phyloP scores from a whole-genome alignment of 2,888 invertebrate species.

The Trissoscelio sp. region DNA sequence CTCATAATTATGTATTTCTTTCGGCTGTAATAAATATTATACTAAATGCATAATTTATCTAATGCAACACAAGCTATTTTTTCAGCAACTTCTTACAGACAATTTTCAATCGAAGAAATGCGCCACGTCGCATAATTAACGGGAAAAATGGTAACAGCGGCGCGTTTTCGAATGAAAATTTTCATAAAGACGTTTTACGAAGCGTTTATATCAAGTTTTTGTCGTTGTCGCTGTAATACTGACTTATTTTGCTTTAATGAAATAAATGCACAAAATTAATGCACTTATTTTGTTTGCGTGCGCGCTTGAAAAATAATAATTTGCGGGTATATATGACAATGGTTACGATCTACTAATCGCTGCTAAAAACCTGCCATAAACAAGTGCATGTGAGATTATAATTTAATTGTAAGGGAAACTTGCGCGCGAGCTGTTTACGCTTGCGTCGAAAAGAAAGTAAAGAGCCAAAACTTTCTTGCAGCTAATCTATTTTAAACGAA shows the following conservation, averaged over 20 bases:
- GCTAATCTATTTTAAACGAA: conserved; percentile 50
- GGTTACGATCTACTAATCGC: conserved; percentile 52
- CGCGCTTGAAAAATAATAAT: conserved; percentile 18
- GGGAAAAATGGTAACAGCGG: neutral
- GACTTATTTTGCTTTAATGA: conserved; percentile 24
- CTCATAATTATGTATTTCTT: conserved; percentile 12
- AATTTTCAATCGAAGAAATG: neutral
- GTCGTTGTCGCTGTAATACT: neutral
- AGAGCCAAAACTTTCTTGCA: conserved; percentile 57
- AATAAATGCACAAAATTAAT: conserved; percentile 4
- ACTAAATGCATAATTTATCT: conserved; percentile 14
- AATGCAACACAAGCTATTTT: neutral
- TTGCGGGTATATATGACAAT: conserved; percentile 34
- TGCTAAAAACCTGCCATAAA: conserved; percentile 43
- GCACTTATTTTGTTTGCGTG: neutral
- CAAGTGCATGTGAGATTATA: conserved; percentile 40
- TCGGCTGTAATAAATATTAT: neutral
- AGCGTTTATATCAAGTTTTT: neutral
- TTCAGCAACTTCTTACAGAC: neutral
- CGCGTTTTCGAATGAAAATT: neutral
- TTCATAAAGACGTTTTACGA: conserved; percentile 3
- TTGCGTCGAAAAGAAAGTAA: conserved; percentile 68
- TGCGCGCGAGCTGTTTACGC: conserved; percentile 59
- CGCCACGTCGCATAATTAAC: neutral
- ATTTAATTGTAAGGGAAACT: conserved; percentile 65